A percentile compares a stretch with the other conserved stretches of the same genome.
These are phyloP conservation scores for Abrostola triplasia DNA, from an alignment of 2,888 invertebrate genomes.

Conservation along the genomic window DNA sequence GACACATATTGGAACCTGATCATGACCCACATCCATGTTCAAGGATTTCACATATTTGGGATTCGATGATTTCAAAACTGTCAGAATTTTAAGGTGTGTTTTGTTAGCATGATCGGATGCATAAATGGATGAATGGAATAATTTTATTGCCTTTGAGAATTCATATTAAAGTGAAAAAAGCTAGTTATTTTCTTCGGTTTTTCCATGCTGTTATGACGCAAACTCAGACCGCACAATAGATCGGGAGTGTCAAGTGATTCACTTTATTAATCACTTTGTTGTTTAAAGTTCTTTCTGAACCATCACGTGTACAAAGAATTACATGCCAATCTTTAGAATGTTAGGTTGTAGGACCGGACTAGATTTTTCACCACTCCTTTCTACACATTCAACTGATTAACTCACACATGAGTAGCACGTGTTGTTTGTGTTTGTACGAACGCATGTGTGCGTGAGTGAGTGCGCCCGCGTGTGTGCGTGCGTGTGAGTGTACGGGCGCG, in stretches of 20 bases:
- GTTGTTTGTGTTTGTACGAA: slow-evolving; percentile 61
- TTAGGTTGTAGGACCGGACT: slow-evolving; percentile 69
- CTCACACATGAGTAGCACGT: slow-evolving; percentile 54
- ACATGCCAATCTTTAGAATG: slow-evolving; percentile 55
- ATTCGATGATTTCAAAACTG: slow-evolving; percentile 85
- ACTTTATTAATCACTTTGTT: slow-evolving; percentile 58
- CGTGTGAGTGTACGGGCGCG: slow-evolving; percentile 63
- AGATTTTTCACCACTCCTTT: slow-evolving; percentile 83
- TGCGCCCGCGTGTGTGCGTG: slow-evolving; percentile 60
- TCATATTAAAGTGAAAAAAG: slow-evolving; percentile 36
- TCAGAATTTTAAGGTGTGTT: slow-evolving; percentile 78
- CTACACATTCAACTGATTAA: slow-evolving; percentile 66
- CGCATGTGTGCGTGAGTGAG: slow-evolving; percentile 60
- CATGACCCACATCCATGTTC: slow-evolving; percentile 87
- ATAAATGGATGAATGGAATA: slow-evolving; percentile 63
- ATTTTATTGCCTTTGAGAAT: slow-evolving; percentile 46
- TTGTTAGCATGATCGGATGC: slow-evolving; percentile 73
- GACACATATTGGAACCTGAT: slow-evolving; percentile 84
- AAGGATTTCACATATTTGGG: slow-evolving; percentile 88
- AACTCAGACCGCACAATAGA: slow-evolving; percentile 53
- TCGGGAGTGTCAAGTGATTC: slow-evolving; percentile 59
- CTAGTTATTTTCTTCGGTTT: slow-evolving; percentile 60
- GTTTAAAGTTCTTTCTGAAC: slow-evolving; percentile 39
- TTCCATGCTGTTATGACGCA: slow-evolving; percentile 59
- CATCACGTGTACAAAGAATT: slow-evolving; percentile 50